Percentiles rank a stretch among this genome's conserved stretches.
phyloP scores from a whole-genome alignment of 2,113 vertebrate species.

The Castor canadensis region DNA sequence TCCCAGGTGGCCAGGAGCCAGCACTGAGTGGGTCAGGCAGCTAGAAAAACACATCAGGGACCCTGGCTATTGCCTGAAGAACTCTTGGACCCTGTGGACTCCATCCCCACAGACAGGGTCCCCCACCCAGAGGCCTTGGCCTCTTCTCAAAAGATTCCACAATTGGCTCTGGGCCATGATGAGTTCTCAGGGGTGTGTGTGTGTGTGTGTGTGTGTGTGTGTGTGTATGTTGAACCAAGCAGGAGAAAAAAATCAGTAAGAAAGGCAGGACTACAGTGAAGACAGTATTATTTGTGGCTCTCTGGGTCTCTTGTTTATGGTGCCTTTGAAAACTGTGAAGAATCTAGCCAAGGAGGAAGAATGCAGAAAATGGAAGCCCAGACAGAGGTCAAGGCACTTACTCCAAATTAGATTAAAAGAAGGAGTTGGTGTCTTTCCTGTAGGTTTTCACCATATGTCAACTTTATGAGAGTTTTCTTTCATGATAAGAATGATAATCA shows the following conservation, averaged over 20 bases:
- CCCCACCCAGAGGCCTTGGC: slow-evolving; percentile 27
- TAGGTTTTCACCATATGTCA: neutral
- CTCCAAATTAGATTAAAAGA: neutral
- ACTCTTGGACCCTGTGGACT: slow-evolving; percentile 21
- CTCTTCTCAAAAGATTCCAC: slow-evolving; percentile 55
- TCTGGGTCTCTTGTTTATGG: slow-evolving; percentile 38
- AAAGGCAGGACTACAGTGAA: slow-evolving; percentile 43
- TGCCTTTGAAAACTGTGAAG: slow-evolving; percentile 41
- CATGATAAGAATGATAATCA: slow-evolving; percentile 21
- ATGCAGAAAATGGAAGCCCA: neutral
- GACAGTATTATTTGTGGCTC: slow-evolving; percentile 49
- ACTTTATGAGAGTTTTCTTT: neutral
- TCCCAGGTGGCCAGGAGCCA: neutral
- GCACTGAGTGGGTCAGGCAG: neutral
- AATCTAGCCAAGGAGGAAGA: neutral
- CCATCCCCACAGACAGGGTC: slow-evolving; percentile 34
- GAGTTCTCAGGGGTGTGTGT: neutral
- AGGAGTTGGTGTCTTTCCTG: neutral
- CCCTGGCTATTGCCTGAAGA: slow-evolving; percentile 44
- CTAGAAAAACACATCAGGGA: slow-evolving; percentile 36
- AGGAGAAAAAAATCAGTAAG: slow-evolving; percentile 61
- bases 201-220: neutral
- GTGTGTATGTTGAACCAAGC: neutral
- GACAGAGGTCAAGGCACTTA: neutral
- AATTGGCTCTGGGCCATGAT: slow-evolving; percentile 26